Conservation (phyloP, 2,113 vertebrate species). For the Notechis scutatus region DNA sequence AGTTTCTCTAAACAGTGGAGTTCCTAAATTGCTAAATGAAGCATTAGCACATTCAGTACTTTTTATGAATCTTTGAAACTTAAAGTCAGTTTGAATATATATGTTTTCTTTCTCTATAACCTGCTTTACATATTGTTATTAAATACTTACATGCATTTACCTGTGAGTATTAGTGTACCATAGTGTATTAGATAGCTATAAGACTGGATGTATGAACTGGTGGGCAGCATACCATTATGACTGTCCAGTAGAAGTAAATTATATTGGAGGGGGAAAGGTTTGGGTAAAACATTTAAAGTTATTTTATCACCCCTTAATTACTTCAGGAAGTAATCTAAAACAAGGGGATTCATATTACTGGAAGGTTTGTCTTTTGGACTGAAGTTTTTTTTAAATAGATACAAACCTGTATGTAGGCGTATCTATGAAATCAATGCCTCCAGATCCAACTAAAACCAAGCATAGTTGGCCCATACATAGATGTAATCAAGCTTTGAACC, state of each 20-base stretch:
- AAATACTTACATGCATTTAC: background rate
- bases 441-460: background rate
- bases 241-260: background rate
- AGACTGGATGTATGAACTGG: background rate
- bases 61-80: background rate
- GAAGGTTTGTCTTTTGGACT: background rate
- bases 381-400: background rate
- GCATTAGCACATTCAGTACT: background rate
- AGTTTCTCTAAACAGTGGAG: background rate
- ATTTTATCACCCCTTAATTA: background rate
- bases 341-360: background rate
- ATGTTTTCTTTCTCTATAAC: background rate
- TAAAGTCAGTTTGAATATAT: background rate
- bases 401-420: background rate
- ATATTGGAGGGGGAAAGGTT: background rate
- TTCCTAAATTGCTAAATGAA: background rate
- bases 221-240: background rate
- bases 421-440: background rate
- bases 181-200: background rate
- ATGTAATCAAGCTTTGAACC: background rate
- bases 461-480: background rate
- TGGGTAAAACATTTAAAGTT: background rate
- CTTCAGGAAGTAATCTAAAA: background rate
- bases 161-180: background rate
- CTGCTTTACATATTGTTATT: background rate